A percentile compares a stretch with the other conserved stretches of the same genome.
phyloP scores from a whole-genome alignment of 2,888 invertebrate species.

The Caprella mutica region DNA sequence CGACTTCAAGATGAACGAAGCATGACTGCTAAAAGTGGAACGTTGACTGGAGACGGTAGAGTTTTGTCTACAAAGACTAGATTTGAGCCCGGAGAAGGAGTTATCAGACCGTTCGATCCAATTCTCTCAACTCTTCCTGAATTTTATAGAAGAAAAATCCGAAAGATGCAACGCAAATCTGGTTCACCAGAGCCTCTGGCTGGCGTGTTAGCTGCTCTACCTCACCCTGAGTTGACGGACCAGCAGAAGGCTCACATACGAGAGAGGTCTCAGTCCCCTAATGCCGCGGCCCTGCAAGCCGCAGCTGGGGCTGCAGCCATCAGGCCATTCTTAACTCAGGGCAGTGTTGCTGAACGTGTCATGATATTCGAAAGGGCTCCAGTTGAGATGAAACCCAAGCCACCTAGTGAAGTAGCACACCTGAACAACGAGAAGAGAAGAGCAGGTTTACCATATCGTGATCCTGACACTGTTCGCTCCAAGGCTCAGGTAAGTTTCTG shows the following conservation, averaged over 20 bases:
- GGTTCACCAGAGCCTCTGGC: slow-evolving; percentile 31
- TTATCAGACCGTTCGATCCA: slow-evolving; percentile 22
- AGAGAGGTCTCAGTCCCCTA: slow-evolving; percentile 35
- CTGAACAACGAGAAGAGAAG: slow-evolving; percentile 48
- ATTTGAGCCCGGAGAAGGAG: slow-evolving; percentile 35
- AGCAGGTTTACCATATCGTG: slow-evolving; percentile 43
- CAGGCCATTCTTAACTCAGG: slow-evolving; percentile 71
- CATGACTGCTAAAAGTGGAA: slow-evolving; percentile 19
- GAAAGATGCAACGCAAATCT: slow-evolving; percentile 30
- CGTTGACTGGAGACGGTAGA: slow-evolving; percentile 32
- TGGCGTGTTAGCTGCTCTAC: slow-evolving; percentile 37
- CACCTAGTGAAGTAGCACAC: slow-evolving; percentile 11
- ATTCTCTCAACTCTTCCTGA: slow-evolving; percentile 35
- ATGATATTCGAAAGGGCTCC: slow-evolving; percentile 79
- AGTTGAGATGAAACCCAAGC: slow-evolving; percentile 26
- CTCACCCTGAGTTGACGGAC: slow-evolving; percentile 55
- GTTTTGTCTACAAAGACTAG: slow-evolving; percentile 38
- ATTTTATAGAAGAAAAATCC: slow-evolving; percentile 27
- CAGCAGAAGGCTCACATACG: slow-evolving; percentile 49
- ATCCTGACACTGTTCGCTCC: slow-evolving; percentile 42
- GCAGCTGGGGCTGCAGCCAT: slow-evolving; percentile 60
- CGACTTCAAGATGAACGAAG: slow-evolving; percentile 39
- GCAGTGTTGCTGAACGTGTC: slow-evolving; percentile 80
- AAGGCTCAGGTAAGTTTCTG: slow-evolving; percentile 46
- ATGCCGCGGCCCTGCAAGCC: slow-evolving; percentile 29